Percentiles rank a stretch among this genome's conserved stretches.
Conservation (phyloP, 2,888 invertebrate species). For the Rotaria magnacalcarata region DNA sequence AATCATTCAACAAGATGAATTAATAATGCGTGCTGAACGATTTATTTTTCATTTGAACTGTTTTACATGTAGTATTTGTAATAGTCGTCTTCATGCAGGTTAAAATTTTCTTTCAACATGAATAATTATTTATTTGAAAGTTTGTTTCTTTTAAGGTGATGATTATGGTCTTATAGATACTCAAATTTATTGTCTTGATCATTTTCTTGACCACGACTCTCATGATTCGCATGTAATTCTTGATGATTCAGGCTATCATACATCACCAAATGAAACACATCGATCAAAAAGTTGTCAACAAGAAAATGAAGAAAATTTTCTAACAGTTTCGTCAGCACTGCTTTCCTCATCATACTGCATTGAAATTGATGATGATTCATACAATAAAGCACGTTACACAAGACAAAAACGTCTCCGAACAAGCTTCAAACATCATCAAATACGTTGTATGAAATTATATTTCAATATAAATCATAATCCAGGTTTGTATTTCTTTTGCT, state of each 20-base stretch:
- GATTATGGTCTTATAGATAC: constrained; percentile 81
- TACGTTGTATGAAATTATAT: constrained; percentile 96
- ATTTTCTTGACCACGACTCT: constrained; percentile 65
- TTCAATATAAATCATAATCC: constrained; percentile 98
- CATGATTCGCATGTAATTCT: neutral
- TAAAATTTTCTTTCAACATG: no score
- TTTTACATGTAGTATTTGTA: constrained; percentile 81
- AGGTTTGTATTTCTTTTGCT: constrained; percentile 56
- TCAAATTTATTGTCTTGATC: constrained; percentile 76
- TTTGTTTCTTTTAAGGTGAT: constrained; percentile 63
- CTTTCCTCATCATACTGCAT: neutral
- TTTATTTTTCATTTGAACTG: constrained; percentile 81
- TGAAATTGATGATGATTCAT: neutral
- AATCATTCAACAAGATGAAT: constrained; percentile 77
- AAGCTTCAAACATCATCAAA: constrained; percentile 96
- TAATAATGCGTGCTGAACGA: constrained; percentile 83
- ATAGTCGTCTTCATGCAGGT: constrained; percentile 72
- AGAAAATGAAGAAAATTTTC: neutral
- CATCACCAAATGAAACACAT: neutral
- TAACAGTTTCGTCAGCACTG: neutral
- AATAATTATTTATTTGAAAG: no score
- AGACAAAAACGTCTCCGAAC: constrained; percentile 88
- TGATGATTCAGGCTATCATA: neutral
- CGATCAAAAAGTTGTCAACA: neutral
- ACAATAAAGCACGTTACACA: neutral